Evolutionary conservation across 2,888 invertebrate species (phyloP).

Genomic region (Tachina lurida): DNA sequence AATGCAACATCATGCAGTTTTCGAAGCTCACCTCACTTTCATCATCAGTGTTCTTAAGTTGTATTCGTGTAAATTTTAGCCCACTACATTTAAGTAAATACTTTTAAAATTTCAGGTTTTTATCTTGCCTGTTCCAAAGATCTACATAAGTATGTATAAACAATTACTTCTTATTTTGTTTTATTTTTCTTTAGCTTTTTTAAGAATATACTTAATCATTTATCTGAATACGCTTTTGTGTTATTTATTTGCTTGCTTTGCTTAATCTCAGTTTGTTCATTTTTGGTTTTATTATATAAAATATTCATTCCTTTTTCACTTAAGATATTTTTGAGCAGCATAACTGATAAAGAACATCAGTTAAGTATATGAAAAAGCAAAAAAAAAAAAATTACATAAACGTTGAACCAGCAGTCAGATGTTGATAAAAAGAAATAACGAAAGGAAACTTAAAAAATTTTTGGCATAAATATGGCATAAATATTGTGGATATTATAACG

Average conservation of each 20-base stretch:
- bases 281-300: constrained; percentile 45
- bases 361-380: constrained; percentile 44
- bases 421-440: background rate
- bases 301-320: constrained; percentile 44
- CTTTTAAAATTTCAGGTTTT: background rate
- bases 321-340: constrained; percentile 67
- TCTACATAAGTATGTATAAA: background rate
- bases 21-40: no score
- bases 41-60: no score
- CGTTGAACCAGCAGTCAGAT: constrained; percentile 13
- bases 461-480: background rate
- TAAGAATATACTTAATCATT: constrained; percentile 60
- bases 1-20: no score
- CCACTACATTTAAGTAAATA: no score
- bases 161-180: constrained; percentile 29
- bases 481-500: background rate
- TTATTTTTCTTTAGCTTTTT: constrained; percentile 52
- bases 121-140: background rate
- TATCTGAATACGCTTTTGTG: constrained; percentile 37
- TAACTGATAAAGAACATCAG: constrained; percentile 71
- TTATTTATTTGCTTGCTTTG: constrained; percentile 24
- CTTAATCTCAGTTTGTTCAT: constrained; percentile 7
- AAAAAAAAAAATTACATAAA: constrained; percentile 7
- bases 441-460: constrained; percentile 13
- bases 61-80: no score